A percentile compares a stretch with the other conserved stretches of the same genome.
These are phyloP conservation scores for Tachysurus vachellii DNA, from an alignment of 2,113 vertebrate species.

Conservation along the genomic window DNA sequence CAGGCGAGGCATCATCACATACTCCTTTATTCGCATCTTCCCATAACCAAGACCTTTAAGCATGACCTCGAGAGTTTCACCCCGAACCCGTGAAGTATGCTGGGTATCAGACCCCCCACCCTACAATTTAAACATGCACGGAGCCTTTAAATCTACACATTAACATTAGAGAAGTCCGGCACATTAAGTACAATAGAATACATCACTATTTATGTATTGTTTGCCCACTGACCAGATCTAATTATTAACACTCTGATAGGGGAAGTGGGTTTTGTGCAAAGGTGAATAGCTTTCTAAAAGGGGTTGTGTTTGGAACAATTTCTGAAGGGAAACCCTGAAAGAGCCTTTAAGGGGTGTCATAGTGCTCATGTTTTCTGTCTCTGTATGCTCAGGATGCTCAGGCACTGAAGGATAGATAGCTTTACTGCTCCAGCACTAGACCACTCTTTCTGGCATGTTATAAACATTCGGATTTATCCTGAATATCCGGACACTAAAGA, in stretches of 20 bases:
- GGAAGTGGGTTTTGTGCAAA: neutral
- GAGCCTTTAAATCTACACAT: neutral
- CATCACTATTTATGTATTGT: neutral
- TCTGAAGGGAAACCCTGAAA: neutral
- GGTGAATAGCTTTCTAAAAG: neutral
- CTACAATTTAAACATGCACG: constrained; percentile 1
- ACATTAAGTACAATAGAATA: neutral
- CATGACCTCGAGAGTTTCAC: neutral
- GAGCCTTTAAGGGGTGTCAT: neutral
- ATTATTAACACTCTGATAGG: neutral
- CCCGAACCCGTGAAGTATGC: neutral
- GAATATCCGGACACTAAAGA: constrained; percentile 13
- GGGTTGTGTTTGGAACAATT: too few species aligned
- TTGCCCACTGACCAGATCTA: neutral
- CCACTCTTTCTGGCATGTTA: neutral
- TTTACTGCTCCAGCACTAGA: neutral
- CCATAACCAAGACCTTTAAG: constrained; percentile 4
- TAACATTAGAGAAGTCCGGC: neutral
- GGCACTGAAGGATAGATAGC: neutral
- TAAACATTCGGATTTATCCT: neutral
- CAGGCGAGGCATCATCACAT: neutral
- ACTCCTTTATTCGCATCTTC: constrained; percentile 29
- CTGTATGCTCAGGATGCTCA: neutral
- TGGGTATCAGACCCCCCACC: neutral
- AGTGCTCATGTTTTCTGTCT: neutral